Evolutionary conservation across 2,797 vertebrate species (phyloP), one percentile per base, ranked within the genome.

Genomic region (Amblyraja radiata): DNA sequence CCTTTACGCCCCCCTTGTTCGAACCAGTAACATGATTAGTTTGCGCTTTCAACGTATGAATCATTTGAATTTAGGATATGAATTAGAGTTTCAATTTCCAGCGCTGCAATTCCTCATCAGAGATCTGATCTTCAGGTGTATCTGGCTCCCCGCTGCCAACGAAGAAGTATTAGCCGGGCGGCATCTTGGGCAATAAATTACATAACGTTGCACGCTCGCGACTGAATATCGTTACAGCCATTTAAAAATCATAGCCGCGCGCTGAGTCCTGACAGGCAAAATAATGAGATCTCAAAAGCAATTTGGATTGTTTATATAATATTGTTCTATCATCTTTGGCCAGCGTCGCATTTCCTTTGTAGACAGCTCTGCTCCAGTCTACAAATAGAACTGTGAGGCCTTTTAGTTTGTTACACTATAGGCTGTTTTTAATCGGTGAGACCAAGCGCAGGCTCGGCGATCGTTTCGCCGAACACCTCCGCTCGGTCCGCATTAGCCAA

Each of bases 251-350:
- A 58, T 25, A 28, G 3, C 36, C 7, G 11, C 14, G 7, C 16
- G 90, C 90, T 46, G 84, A 14, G n/a, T 74, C 76, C 25, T 92
- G 90, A 54, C 90, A 58, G 25, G 71, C 28, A 54, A 74, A 76
- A 1, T 74, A 76, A 74, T 73, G 73, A 76, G 58, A 92, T 74
- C 46, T 21, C 71, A 74, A 92, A 54, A 54, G 68, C 90, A 92
- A 74, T 92, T 92, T 92, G 73, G 68, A 76, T 76, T 54, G 39
- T 76, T 92, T 54, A 23, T 58, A 8, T 54, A 74, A 92, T 54
- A 23, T 92, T 92, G 54, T 25, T 76, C 58, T 92, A 76, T 92
- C 90, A 76, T 54, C 71, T 73, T 92, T 76, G 23, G 58, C 36
- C 90, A 92, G 90, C 39, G 90, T 9, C 54, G 6, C 90, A 7